Conservation (phyloP, 2,113 vertebrate genomes). For the Pavo muticus region DNA sequence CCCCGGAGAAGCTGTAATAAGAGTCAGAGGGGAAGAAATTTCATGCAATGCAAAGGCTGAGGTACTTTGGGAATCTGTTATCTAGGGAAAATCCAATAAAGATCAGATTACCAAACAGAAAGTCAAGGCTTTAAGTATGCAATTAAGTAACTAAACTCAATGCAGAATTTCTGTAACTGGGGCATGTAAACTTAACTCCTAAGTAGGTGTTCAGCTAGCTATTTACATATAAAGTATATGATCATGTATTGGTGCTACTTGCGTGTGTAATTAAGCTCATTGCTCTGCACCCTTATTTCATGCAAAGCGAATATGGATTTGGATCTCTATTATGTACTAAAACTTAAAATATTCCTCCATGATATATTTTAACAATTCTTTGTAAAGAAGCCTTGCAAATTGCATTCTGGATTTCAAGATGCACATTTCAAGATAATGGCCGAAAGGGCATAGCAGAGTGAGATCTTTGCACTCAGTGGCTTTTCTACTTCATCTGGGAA, state of each 20-base stretch:
- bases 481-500: neutral
- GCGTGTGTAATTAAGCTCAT: neutral
- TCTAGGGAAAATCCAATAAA: neutral
- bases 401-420: neutral
- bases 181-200: neutral
- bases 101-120: conserved; percentile 17
- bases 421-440: rapidly evolving
- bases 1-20: neutral
- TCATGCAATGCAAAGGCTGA: neutral
- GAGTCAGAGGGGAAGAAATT: conserved; percentile 2
- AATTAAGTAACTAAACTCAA: neutral
- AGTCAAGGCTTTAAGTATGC: neutral
- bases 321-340: neutral
- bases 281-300: neutral
- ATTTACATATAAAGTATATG: neutral
- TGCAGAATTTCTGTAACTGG: neutral
- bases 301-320: rapidly evolving
- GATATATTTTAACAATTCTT: neutral
- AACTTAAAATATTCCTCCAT: neutral
- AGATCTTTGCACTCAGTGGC: neutral
- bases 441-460: neutral
- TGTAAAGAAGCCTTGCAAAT: neutral
- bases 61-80: neutral
- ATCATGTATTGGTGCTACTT: neutral
- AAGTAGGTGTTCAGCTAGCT: neutral